Evolutionary conservation across 2,888 invertebrate species (phyloP).

Genomic region (Torymus auratus): DNA sequence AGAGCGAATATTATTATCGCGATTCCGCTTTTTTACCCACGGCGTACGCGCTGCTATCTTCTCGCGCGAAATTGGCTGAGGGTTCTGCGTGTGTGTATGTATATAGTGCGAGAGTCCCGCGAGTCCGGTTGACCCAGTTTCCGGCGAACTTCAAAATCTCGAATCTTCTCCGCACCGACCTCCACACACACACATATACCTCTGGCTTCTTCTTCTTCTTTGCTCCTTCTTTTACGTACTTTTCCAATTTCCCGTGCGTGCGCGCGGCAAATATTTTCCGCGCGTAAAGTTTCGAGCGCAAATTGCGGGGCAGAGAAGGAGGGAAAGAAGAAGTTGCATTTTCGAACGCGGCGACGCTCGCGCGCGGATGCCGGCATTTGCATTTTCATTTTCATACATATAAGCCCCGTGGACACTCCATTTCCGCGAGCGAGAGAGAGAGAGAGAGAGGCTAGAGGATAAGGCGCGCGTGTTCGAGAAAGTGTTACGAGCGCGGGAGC

Average conservation of each 20-base stretch:
- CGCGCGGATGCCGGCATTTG: slow-evolving; percentile 27
- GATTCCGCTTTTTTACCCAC: slow-evolving; percentile 15
- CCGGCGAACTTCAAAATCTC: slow-evolving; percentile 45
- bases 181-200: too few species aligned
- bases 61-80: slow-evolving; percentile 44
- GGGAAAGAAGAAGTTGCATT: slow-evolving; percentile 11
- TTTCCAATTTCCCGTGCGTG: slow-evolving; percentile 50
- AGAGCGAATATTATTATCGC: slow-evolving; percentile 33
- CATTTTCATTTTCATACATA: slow-evolving; percentile 32
- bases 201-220: neutral
- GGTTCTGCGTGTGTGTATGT: too few species aligned
- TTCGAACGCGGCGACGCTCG: slow-evolving; percentile 4
- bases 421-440: neutral
- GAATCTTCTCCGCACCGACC: slow-evolving; percentile 2
- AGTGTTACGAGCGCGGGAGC: neutral
- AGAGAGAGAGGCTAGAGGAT: neutral
- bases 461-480: neutral
- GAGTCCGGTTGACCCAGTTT: slow-evolving; percentile 56
- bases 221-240: slow-evolving; percentile 30
- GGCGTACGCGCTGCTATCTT: slow-evolving; percentile 62
- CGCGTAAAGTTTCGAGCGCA: slow-evolving; percentile 20
- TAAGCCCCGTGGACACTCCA: slow-evolving; percentile 7
- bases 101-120: slow-evolving; percentile 24
- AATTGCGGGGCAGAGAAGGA: neutral
- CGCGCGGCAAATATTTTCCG: slow-evolving; percentile 40